Conservation (phyloP, 2,888 invertebrate species). For the Agelastica alni region DNA sequence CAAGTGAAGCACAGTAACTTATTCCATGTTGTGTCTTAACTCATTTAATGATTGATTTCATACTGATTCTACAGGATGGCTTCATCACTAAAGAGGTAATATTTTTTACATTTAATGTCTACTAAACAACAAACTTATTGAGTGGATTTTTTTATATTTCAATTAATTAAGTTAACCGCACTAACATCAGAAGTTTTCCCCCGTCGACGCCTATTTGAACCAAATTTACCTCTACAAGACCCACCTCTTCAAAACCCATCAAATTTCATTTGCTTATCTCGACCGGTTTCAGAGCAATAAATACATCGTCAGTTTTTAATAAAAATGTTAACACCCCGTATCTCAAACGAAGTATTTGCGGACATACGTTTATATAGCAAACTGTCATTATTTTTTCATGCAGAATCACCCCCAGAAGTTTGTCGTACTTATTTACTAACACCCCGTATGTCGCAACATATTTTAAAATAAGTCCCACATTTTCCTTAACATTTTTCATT, state of each 20-base stretch:
- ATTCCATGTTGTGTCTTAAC: slow-evolving; percentile 30
- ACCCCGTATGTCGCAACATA: too few relatives aligned
- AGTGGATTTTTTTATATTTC: too few relatives aligned
- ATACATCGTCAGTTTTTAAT: neutral
- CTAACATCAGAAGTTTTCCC: too few relatives aligned
- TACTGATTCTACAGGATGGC: slow-evolving; percentile 38
- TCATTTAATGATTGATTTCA: slow-evolving; percentile 39
- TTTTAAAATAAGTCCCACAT: too few relatives aligned
- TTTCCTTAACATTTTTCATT: too few relatives aligned
- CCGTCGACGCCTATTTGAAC: too few relatives aligned
- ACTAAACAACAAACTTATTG: too few relatives aligned
- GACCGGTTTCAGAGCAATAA: neutral
- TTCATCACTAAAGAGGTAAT: neutral
- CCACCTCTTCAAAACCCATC: too few relatives aligned
- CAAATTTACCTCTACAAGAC: too few relatives aligned
- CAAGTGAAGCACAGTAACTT: slow-evolving; percentile 30
- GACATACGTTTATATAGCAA: neutral
- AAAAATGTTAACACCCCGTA: neutral
- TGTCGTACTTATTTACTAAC: neutral
- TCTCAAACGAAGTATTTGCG: neutral
- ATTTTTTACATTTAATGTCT: too few relatives aligned
- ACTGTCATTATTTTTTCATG: neutral
- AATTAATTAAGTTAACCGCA: too few relatives aligned
- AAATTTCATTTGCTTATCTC: neutral
- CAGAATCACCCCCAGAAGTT: too few relatives aligned